Evolutionary conservation across 2,797 vertebrate genomes (phyloP).

Genomic region (Halcyon chelicuti): DNA sequence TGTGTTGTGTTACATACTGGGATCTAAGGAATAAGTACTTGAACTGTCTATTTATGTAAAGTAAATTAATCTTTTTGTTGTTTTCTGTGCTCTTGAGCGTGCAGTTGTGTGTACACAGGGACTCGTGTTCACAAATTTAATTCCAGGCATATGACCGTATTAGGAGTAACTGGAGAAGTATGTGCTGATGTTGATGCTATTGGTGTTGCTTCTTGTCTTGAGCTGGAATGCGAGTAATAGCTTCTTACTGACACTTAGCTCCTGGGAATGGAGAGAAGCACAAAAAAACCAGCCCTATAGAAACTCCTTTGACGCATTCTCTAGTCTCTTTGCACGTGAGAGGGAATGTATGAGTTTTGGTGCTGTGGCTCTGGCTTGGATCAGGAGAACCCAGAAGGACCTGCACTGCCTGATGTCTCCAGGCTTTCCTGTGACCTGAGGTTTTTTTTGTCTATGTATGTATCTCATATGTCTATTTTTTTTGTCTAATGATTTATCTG

Average conservation of each 20-base stretch:
- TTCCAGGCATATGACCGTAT: neutral
- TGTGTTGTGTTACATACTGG: neutral
- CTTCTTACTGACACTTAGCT: neutral
- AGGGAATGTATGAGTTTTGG: neutral
- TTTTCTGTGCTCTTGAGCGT: neutral
- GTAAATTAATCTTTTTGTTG: neutral
- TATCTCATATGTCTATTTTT: neutral
- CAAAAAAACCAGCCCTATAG: neutral
- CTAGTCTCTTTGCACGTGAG: neutral
- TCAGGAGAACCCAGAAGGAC: neutral
- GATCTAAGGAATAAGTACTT: neutral
- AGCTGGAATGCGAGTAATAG: neutral
- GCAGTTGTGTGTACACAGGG: neutral
- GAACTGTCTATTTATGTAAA: neutral
- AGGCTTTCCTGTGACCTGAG: neutral
- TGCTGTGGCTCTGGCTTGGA: accelerated
- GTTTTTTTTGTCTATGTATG: neutral
- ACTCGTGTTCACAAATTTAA: accelerated
- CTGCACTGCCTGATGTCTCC: neutral
- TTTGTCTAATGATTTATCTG: accelerated
- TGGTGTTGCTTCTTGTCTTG: neutral
- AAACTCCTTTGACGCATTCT: neutral
- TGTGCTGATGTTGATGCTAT: neutral
- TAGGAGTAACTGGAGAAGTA: neutral
- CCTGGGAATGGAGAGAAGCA: neutral